These are phyloP conservation scores for Epiblema foenella DNA, from an alignment of 2,888 invertebrate genomes.

Conservation along the genomic window DNA sequence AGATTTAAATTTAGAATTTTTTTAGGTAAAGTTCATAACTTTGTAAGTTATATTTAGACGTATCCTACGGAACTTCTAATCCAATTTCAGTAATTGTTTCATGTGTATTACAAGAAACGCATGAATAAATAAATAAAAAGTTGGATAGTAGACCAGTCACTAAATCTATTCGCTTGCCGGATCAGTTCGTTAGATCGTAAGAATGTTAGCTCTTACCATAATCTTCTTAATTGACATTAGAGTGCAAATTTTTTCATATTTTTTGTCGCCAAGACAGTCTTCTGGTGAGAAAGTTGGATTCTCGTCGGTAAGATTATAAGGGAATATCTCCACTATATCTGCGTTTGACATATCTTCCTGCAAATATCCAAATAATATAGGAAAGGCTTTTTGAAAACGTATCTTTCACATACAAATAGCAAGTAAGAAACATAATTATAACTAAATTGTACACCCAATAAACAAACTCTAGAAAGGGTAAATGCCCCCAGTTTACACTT, in stretches of 20 bases:
- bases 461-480: neutral
- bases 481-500: constrained; percentile 50
- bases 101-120: too few relatives aligned
- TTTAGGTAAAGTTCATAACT: neutral
- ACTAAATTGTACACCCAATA: neutral
- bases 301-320: neutral
- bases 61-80: neutral
- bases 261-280: constrained; percentile 19
- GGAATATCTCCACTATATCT: constrained; percentile 22
- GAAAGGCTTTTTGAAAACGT: neutral
- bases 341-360: neutral
- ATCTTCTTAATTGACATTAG: constrained; percentile 3
- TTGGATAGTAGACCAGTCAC: neutral
- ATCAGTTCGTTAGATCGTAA: too few relatives aligned
- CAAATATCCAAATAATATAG: neutral
- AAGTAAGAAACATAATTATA: neutral
- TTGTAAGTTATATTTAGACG: neutral
- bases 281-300: neutral
- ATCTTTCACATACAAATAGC: neutral
- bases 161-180: neutral
- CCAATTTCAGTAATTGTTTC: too few relatives aligned
- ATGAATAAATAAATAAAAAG: neutral
- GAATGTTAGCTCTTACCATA: constrained; percentile 18
- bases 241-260: constrained; percentile 10
- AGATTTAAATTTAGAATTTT: too few relatives aligned